Conservation (phyloP, 2,888 invertebrate species). For the Standfussiana lucernea region DNA sequence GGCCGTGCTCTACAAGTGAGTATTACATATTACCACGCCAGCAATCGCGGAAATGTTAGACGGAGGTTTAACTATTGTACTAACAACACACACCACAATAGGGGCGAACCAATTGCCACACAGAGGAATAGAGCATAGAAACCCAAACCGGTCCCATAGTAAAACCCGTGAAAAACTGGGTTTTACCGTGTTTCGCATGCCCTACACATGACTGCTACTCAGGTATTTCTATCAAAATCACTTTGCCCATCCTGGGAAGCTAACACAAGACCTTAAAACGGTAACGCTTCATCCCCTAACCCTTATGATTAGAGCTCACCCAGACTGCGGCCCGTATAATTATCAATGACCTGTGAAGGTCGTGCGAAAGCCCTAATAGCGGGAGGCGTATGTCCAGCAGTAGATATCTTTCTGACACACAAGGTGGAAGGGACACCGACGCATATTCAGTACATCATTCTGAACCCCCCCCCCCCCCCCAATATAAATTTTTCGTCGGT, state of each 20-base stretch:
- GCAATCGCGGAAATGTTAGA: background rate
- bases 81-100: background rate
- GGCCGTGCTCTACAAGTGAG: slow-evolving; percentile 94
- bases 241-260: background rate
- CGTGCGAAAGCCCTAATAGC: background rate
- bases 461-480: too few relatives aligned
- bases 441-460: too few relatives aligned
- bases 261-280: background rate
- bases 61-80: background rate
- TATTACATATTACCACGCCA: background rate
- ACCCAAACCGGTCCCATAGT: too few relatives aligned
- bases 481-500: too few relatives aligned
- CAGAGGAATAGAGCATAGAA: too few relatives aligned
- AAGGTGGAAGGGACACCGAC: too few relatives aligned
- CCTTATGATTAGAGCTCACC: background rate
- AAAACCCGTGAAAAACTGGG: too few relatives aligned
- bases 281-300: background rate
- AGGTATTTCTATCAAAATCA: background rate
- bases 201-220: too few relatives aligned
- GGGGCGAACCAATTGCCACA: background rate
- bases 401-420: too few relatives aligned
- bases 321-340: background rate
- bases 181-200: too few relatives aligned
- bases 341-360: background rate
- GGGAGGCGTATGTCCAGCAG: background rate